Percentiles rank a stretch among this genome's conserved stretches.
Conservation (phyloP, 1,140 invertebrate species). For the Drosophila quadrilineata region DNA sequence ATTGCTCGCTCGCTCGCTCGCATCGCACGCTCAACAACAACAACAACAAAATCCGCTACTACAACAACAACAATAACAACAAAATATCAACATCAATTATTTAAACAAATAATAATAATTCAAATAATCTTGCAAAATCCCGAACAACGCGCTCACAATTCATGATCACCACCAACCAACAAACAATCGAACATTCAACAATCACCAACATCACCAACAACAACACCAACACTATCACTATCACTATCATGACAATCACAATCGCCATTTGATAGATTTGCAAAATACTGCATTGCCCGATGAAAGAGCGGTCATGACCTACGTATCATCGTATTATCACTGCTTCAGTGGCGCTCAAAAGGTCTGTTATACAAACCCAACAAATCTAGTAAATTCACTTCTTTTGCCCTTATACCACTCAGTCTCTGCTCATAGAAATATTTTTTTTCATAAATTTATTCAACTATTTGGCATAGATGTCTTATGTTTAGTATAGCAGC, state of each 20-base stretch:
- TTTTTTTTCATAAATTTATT: too few species aligned
- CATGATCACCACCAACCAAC: constrained; percentile 17
- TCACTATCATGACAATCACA: constrained; percentile 82
- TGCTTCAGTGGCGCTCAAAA: constrained; percentile 99
- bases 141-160: constrained; percentile 13
- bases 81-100: constrained; percentile 44
- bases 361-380: constrained; percentile 85
- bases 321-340: constrained; percentile 99
- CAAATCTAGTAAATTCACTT: background rate
- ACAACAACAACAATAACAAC: constrained; percentile 51
- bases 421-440: background rate
- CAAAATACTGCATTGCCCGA: constrained; percentile 98
- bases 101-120: constrained; percentile 23
- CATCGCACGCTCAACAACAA: constrained; percentile 48
- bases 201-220: constrained; percentile 17
- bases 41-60: constrained; percentile 42
- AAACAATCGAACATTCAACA: too few species aligned
- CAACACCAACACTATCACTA: constrained; percentile 14
- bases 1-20: constrained; percentile 21
- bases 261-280: constrained; percentile 89
- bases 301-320: constrained; percentile 99
- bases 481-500: too few species aligned
- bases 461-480: too few species aligned
- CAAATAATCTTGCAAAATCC: constrained; percentile 17
- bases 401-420: background rate